Percentiles rank a stretch among this genome's conserved stretches.
Evolutionary conservation across 1,140 invertebrate genomes (phyloP).

Genomic region (Cataglyphis hispanica): DNA sequence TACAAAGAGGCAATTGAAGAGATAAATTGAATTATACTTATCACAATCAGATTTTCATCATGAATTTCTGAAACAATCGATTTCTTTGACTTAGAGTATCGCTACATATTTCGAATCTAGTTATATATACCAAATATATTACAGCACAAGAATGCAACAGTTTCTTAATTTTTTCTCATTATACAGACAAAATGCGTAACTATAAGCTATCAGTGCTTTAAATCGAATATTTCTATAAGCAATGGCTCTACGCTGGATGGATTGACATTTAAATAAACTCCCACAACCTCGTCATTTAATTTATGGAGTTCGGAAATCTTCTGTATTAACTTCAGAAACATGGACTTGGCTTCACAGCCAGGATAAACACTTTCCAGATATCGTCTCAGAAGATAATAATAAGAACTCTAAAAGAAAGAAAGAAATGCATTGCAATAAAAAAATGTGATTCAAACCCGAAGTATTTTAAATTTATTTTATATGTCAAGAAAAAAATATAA

Average conservation of each 20-base stretch:
- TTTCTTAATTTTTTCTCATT: background rate
- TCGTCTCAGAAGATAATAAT: constrained; percentile 94
- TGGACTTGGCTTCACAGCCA: constrained; percentile 93
- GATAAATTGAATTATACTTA: constrained; percentile 38
- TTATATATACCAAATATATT: background rate
- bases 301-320: constrained; percentile 95
- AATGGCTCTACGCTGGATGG: constrained; percentile 95
- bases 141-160: background rate
- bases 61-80: constrained; percentile 9
- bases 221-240: constrained; percentile 96
- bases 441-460: background rate
- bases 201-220: constrained; percentile 88
- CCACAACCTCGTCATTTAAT: constrained; percentile 94
- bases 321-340: constrained; percentile 94
- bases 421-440: constrained; percentile 28
- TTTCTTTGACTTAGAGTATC: background rate
- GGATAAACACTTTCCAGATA: constrained; percentile 95
- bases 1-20: constrained; percentile 37
- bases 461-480: constrained; percentile 15
- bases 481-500: background rate
- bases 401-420: constrained; percentile 91
- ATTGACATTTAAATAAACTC: constrained; percentile 96
- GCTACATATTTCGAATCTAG: background rate
- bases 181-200: background rate
- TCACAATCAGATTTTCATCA: constrained; percentile 24